A percentile compares a stretch with the other conserved stretches of the same genome.
These are phyloP conservation scores for Acholoe squamosa DNA, from an alignment of 2,888 invertebrate genomes.

Conservation along the genomic window DNA sequence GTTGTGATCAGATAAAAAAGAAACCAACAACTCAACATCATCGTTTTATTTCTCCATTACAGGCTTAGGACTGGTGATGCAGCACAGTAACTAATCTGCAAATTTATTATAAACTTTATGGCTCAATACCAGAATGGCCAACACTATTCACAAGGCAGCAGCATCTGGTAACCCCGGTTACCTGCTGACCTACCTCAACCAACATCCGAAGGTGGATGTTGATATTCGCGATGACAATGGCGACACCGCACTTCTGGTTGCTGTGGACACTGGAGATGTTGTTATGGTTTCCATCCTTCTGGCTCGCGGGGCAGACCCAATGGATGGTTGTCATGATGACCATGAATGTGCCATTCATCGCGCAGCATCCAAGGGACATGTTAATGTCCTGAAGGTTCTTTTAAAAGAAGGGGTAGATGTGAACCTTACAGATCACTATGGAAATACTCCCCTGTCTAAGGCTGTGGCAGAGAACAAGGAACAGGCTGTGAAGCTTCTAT, in stretches of 20 bases:
- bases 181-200: slow-evolving; percentile 9
- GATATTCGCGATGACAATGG: slow-evolving; percentile 29
- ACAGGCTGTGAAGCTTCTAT: not conserved
- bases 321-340: slow-evolving; percentile 59
- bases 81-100: too few species aligned
- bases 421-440: slow-evolving; percentile 19
- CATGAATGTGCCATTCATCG: slow-evolving; percentile 39
- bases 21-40: too few species aligned
- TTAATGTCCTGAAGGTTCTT: not conserved
- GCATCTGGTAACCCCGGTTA: slow-evolving; percentile 14
- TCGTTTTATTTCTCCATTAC: too few species aligned
- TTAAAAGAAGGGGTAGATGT: slow-evolving; percentile 10
- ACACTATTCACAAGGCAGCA: not conserved
- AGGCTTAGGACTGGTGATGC: too few species aligned
- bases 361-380: slow-evolving; percentile 21
- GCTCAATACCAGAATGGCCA: not conserved
- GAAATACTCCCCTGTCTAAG: slow-evolving; percentile 15
- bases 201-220: not conserved
- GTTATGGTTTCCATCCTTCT: not conserved
- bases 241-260: slow-evolving; percentile 19
- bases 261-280: slow-evolving; percentile 5
- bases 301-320: slow-evolving; percentile 16
- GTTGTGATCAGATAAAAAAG: too few species aligned
- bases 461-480: slow-evolving; percentile 6
- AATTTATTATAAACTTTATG: too few species aligned